Evolutionary conservation across 2,113 vertebrate genomes (phyloP).

Genomic region (Bufo gargarizans): DNA sequence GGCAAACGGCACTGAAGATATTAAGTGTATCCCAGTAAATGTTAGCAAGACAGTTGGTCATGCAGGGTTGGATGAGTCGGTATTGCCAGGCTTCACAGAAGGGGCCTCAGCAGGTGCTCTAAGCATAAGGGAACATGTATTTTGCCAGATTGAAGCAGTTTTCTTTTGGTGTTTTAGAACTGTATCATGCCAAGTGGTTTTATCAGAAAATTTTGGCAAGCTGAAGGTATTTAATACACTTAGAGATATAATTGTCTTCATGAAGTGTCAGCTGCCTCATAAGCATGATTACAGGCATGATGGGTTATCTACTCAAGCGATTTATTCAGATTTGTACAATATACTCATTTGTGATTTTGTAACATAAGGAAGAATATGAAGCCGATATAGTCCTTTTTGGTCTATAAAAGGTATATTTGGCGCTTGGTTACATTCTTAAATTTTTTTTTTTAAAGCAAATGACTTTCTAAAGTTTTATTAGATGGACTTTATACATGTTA

Average conservation of each 20-base stretch:
- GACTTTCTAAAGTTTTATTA: too few species aligned
- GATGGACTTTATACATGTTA: too few species aligned
- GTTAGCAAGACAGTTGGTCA: slow-evolving; percentile 19
- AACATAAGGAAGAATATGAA: not conserved
- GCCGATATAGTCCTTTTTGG: not conserved
- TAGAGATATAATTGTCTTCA: slow-evolving; percentile 26
- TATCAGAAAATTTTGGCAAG: slow-evolving; percentile 18
- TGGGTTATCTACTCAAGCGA: slow-evolving; percentile 26
- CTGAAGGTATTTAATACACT: slow-evolving; percentile 26
- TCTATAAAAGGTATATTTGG: not conserved
- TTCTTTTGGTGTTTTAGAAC: slow-evolving; percentile 21
- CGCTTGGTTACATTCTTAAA: not conserved
- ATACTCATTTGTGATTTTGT: not conserved
- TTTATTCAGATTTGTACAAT: not conserved
- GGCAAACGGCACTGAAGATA: not conserved
- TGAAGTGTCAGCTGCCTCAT: slow-evolving; percentile 46
- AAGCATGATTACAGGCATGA: slow-evolving; percentile 38
- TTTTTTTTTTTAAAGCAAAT: too few species aligned
- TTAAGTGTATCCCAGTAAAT: not conserved
- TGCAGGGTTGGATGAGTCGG: slow-evolving; percentile 3
- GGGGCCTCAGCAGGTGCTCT: not conserved
- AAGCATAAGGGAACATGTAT: not conserved
- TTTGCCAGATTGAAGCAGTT: slow-evolving; percentile 27
- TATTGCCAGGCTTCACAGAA: slow-evolving; percentile 28
- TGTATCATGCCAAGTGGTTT: slow-evolving; percentile 15